Conservation (phyloP, 2,888 invertebrate genomes). For the Carpatolechia fugitivella region DNA sequence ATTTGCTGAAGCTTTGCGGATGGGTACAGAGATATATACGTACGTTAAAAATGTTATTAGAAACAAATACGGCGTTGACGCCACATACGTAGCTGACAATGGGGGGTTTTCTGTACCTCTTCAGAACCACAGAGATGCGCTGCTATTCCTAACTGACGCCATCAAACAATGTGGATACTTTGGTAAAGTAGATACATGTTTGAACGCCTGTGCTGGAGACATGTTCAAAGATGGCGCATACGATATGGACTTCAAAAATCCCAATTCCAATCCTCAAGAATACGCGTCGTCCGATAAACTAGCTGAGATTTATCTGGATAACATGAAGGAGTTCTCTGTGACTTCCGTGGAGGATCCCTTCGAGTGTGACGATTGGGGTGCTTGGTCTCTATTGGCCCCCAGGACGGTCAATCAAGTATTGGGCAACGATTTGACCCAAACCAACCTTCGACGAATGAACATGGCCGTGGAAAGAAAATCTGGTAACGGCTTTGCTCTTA, state of each 20-base stretch:
- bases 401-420: conserved; percentile 87
- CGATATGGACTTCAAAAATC: conserved; percentile 98
- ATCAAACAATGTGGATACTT: conserved; percentile 96
- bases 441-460: conserved; percentile 92
- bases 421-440: conserved; percentile 97
- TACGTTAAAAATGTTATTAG: conserved; percentile 95
- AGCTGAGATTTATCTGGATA: conserved; percentile 91
- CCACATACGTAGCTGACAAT: conserved; percentile 96
- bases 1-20: conserved; percentile 98
- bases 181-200: conserved; percentile 94
- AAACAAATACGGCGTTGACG: conserved; percentile 92
- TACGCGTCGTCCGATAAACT: conserved; percentile 92
- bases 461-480: conserved; percentile 96
- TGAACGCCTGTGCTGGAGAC: conserved; percentile 98
- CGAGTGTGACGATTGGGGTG: conserved; percentile 99
- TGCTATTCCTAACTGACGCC: conserved; percentile 89
- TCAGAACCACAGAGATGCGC: conserved; percentile 94
- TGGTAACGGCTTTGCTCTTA: conserved; percentile 94
- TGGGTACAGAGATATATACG: conserved; percentile 97
- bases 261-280: conserved; percentile 89
- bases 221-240: conserved; percentile 92
- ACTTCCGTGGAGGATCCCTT: conserved; percentile 98
- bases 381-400: conserved; percentile 89
- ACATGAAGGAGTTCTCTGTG: conserved; percentile 93
- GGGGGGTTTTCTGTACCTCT: conserved; percentile 99